phyloP scores from a whole-genome alignment of 2,797 vertebrate species.

The Menidia menidia region DNA sequence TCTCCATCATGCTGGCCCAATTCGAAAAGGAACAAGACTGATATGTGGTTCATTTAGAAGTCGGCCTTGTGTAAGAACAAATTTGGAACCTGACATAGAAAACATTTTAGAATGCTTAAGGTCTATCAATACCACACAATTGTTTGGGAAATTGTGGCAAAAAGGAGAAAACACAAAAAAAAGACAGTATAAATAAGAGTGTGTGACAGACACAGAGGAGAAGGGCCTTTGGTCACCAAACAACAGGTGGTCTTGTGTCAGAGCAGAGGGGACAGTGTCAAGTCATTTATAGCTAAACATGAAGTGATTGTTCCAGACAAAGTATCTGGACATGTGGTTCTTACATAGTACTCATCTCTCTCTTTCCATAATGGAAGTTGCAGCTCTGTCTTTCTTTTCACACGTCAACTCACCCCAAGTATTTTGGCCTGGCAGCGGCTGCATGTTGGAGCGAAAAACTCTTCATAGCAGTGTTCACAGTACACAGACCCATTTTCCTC shows the following conservation, averaged over 20 bases:
- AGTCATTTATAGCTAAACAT: background rate
- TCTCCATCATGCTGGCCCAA: too few species aligned
- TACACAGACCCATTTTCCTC: slow-evolving; percentile 92
- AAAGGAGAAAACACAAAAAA: background rate
- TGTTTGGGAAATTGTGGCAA: too few species aligned
- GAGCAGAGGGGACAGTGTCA: background rate
- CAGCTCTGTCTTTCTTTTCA: background rate
- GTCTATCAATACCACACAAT: too few species aligned
- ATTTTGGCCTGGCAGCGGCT: slow-evolving; percentile 94
- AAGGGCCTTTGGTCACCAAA: background rate
- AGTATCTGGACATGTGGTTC: background rate
- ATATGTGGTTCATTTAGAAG: background rate
- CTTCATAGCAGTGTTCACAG: slow-evolving; percentile 96
- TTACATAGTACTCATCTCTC: background rate
- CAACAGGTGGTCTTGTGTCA: background rate
- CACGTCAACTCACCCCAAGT: slow-evolving; percentile 88
- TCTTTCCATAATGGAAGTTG: background rate
- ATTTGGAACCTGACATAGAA: background rate
- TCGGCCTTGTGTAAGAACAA: too few species aligned
- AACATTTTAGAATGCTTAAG: background rate
- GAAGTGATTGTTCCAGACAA: background rate
- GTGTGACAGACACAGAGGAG: background rate
- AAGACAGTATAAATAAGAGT: background rate
- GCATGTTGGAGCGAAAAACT: slow-evolving; percentile 96
- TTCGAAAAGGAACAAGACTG: too few species aligned